A percentile compares a stretch with the other conserved stretches of the same genome.
phyloP scores from a whole-genome alignment of 2,113 vertebrate species.

The Lagenorhynchus albirostris region DNA sequence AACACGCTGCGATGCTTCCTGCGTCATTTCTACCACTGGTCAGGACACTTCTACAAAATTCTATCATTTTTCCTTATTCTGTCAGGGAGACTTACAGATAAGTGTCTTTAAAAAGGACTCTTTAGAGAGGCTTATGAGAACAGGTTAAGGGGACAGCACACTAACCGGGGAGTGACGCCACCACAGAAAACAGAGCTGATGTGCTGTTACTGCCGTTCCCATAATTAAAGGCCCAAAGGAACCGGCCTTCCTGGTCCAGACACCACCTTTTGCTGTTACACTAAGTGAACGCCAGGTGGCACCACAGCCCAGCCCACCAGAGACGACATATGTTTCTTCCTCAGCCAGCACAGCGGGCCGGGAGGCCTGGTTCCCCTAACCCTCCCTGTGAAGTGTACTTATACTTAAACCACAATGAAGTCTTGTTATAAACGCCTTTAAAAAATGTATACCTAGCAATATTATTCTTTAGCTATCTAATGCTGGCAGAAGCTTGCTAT shows the following conservation, averaged over 20 bases:
- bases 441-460: accelerated
- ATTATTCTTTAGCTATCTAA: neutral
- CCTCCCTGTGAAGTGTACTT: accelerated
- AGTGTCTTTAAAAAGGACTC: neutral
- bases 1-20: accelerated
- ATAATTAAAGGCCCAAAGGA: accelerated
- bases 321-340: neutral
- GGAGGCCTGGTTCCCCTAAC: neutral
- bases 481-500: too few relatives aligned
- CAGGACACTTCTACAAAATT: neutral
- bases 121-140: neutral
- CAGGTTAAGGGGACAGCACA: accelerated
- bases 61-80: neutral
- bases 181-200: too few relatives aligned
- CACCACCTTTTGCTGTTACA: neutral
- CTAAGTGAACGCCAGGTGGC: slow-evolving; percentile 71
- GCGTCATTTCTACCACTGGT: accelerated
- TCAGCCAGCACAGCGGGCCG: neutral
- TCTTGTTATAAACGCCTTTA: neutral
- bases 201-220: neutral
- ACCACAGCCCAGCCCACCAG: slow-evolving; percentile 46
- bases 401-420: neutral
- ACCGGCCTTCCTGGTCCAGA: accelerated
- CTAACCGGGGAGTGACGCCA: neutral
- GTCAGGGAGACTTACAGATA: neutral